Evolutionary conservation across 2,888 invertebrate species (phyloP).

Genomic region (Aethes cnicana): DNA sequence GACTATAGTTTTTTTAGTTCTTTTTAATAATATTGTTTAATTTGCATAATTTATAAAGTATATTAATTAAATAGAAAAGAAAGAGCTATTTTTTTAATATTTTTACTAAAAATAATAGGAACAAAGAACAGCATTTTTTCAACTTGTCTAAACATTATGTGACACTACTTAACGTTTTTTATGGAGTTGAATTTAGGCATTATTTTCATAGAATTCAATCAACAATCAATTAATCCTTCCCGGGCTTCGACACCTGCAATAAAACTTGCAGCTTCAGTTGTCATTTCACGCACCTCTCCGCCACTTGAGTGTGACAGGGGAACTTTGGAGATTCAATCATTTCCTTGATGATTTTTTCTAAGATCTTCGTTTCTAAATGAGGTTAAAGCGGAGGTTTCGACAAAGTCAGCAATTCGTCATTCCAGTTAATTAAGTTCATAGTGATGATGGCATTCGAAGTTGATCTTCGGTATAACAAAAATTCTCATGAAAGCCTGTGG

Average conservation of each 20-base stretch:
- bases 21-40: no score
- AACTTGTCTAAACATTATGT: no score
- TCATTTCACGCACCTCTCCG: conserved; percentile 9
- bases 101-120: no score
- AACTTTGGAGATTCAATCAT: conserved; percentile 8
- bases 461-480: conserved; percentile 1
- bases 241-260: not conserved
- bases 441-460: conserved; percentile 1
- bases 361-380: not conserved
- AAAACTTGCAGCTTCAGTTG: not conserved
- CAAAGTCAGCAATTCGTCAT: not conserved
- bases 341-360: not conserved
- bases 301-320: conserved; percentile 8
- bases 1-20: no score
- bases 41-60: no score
- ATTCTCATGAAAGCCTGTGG: no score
- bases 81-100: no score
- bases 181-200: not conserved
- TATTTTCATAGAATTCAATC: not conserved
- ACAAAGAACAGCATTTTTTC: no score
- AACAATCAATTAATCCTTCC: no score
- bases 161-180: conserved; percentile 3
- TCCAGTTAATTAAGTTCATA: conserved; percentile 7
- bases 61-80: no score
- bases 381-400: not conserved